Evolutionary conservation across 2,797 vertebrate genomes (phyloP).

Genomic region (Arremon brunneinucha): DNA sequence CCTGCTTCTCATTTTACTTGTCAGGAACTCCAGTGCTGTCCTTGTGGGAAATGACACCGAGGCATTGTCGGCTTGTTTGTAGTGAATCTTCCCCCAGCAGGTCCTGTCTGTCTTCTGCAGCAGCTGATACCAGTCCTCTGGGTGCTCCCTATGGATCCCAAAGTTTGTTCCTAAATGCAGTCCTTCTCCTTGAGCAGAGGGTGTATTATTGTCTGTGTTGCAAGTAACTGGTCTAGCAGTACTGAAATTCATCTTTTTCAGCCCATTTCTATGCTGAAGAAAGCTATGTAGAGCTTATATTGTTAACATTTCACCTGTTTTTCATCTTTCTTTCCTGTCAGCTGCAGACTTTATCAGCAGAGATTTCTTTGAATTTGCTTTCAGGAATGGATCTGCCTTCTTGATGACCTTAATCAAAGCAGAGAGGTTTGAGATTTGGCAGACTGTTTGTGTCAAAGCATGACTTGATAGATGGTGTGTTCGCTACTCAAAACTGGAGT

Average conservation of each 20-base stretch:
- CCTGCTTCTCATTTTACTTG: not conserved
- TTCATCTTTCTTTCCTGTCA: not conserved
- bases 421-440: not conserved
- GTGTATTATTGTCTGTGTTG: rapidly evolving
- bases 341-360: not conserved
- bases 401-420: slow-evolving; percentile 6
- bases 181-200: not conserved
- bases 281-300: not conserved
- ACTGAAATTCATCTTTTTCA: not conserved
- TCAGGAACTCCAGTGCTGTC: not conserved
- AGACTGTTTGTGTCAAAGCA: not conserved
- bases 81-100: not conserved
- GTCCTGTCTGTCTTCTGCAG: not conserved
- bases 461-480: not conserved
- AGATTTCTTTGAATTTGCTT: not conserved
- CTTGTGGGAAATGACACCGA: not conserved
- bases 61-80: not conserved
- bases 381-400: not conserved
- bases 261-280: not conserved
- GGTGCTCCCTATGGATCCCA: not conserved
- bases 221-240: not conserved
- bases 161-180: not conserved
- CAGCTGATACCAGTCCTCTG: not conserved
- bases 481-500: not conserved
- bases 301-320: not conserved